Base-by-base conservation (phyloP, 2,113 vertebrate genomes). In the Saccopteryx bilineata region DNA sequence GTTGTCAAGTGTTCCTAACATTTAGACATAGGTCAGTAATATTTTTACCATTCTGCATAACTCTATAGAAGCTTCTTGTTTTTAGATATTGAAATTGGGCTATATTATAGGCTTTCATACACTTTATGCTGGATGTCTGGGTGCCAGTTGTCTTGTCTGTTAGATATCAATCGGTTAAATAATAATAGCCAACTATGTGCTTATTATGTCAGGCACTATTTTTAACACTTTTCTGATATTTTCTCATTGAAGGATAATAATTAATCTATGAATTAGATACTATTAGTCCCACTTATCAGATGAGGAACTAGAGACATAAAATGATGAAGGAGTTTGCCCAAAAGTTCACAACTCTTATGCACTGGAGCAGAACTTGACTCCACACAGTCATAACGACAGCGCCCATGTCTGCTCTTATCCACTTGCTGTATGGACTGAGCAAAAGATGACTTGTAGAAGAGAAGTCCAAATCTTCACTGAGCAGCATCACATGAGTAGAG, bases 1-100 rank as follows among this genome's bases (percentile, higher is more conserved):
- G 78, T 84, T 95, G 78, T 69, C 61, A 88, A n/a, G 13, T 84
- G 72, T 78, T 84, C n/a, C 54, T 83, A 92, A 69, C 54, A 75
- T 63, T 92, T 61, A 78, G 15, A 76, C 19, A 56, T 71, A 56
- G 52, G 23, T 83, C 84, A 92, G 24, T 88, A 69, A 88, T 88
- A 10, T 76, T 82, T 87, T 88, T 63, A 31, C 31, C n/a, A 39
- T 76, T 31, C 19, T 76, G 14, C 7, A 19, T 50, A 76, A 61
- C 63, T 75, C 13, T 68, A 28, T 17, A 76, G 60, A 31, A 92
- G 48, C n/a, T 50, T 91, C 17, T 19, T 82, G 18, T 50, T 76
- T 66, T 76, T 84, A 84, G 11, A 52, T 90, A 23, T n/a, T 84
- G 71, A 94, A 88, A 69, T 84, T 84, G 23, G 86, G 14, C 31